Percentiles rank a stretch among this genome's conserved stretches.
phyloP scores from a whole-genome alignment of 2,797 vertebrate genomes.

The Oceanodroma leucorhoa region DNA sequence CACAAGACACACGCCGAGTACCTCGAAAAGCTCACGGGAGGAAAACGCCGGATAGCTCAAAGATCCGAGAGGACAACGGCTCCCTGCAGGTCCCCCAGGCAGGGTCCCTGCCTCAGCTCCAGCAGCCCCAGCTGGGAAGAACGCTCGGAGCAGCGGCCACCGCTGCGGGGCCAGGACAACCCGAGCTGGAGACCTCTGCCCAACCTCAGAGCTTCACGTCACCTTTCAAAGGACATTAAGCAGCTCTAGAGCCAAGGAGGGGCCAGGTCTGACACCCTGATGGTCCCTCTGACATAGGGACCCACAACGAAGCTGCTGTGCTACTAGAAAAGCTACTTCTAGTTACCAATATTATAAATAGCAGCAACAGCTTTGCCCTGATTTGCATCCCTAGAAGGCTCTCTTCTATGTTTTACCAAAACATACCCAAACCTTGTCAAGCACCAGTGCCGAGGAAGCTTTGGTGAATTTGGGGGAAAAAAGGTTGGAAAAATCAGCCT shows the following conservation, averaged over 20 bases:
- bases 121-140: neutral
- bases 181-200: neutral
- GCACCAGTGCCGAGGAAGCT: neutral
- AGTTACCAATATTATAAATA: rapidly evolving
- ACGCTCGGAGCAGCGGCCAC: neutral
- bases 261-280: neutral
- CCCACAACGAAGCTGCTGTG: neutral
- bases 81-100: neutral
- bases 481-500: neutral
- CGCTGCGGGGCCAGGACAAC: neutral
- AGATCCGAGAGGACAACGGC: neutral
- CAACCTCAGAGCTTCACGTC: rapidly evolving
- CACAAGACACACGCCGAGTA: rapidly evolving
- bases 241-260: neutral
- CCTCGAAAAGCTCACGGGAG: neutral
- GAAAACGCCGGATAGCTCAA: neutral
- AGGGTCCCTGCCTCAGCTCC: neutral
- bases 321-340: neutral
- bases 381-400: neutral
- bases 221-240: neutral
- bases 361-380: neutral
- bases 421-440: neutral
- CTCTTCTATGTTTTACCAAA: neutral
- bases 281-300: too few relatives aligned
- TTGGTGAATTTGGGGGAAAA: neutral